Evolutionary conservation across 2,888 invertebrate species (phyloP), one percentile per base, ranked within the genome.

Genomic region (Morpho helenor): DNA sequence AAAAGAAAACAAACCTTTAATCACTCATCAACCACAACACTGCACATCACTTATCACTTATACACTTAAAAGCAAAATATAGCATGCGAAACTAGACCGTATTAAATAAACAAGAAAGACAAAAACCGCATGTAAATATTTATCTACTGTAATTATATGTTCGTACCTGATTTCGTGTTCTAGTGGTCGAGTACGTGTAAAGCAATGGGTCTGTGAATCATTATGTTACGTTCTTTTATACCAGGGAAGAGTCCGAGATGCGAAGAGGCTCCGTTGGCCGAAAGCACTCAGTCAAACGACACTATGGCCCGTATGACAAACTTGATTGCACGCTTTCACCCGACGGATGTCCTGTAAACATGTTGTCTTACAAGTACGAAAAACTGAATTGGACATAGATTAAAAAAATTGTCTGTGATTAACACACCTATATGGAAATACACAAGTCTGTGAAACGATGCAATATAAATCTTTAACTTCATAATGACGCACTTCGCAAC

Each of bases 191-290:
- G 77, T 78, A 79, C 75, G 61, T 62, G 76, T 72, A 79, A 76
- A 79, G 87, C 79, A 89, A 89, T 90, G 84, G 84, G 82, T 85
- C 79, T 74, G 79, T 77, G 77, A 76, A 79, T 75, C 78, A 77
- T 77, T 72, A 73, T 74, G 84, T 76, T 77, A 77, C 80, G 75
- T 83, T 85, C 89, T 90, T 90, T 83, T 90, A 90, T 90, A 90
- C 88, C 84, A 83, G 84, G 88, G 88, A 90, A 88, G 86, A 80
- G 80, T 82, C 80, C 79, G 75, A 85, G 88, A 88, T 84, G 87
- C 82, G 78, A 79, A 65, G 64, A 74, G 77, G 74, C 75, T 77
- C 53, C 59, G 54, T 55, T 50, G 62, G 79, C 87, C 83, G 80
- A 86, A 81, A 81, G 80, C 80, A 78, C 76, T 72, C 68, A 70